Percentiles rank a stretch among this genome's conserved stretches.
These are phyloP conservation scores for Craniophora ligustri DNA, from an alignment of 2,888 invertebrate species.

Conservation along the genomic window DNA sequence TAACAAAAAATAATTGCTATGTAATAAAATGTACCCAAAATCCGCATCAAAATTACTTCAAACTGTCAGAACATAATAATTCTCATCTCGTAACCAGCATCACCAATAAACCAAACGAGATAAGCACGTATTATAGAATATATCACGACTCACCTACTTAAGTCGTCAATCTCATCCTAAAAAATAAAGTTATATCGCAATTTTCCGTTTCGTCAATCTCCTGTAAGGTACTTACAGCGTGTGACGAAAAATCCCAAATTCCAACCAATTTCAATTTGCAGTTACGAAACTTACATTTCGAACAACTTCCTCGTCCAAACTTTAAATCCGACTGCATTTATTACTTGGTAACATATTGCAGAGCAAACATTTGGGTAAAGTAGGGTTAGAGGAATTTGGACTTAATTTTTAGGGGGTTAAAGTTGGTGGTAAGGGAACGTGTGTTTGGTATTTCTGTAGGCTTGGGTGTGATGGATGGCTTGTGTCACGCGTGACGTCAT, in stretches of 20 bases:
- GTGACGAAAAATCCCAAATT: conserved; percentile 73
- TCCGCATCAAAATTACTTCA: conserved; percentile 1
- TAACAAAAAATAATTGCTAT: too few relatives aligned
- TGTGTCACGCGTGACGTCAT: conserved; percentile 78
- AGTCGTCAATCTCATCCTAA: conserved; percentile 83
- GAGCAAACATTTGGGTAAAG: conserved; percentile 35
- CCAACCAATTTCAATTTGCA: conserved; percentile 44
- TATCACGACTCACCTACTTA: conserved; percentile 72
- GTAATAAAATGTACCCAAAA: neutral
- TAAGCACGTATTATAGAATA: conserved; percentile 69
- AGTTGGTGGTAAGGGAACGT: conserved; percentile 30
- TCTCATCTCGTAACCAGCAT: conserved; percentile 28
- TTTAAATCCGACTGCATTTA: conserved; percentile 35
- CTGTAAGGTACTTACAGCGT: conserved; percentile 69
- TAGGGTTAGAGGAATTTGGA: conserved; percentile 34
- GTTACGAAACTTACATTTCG: conserved; percentile 16
- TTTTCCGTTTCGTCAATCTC: conserved; percentile 82
- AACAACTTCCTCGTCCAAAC: conserved; percentile 19
- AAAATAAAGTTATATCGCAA: conserved; percentile 86
- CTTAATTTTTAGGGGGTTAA: conserved; percentile 32
- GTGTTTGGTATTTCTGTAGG: conserved; percentile 65
- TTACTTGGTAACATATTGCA: conserved; percentile 63
- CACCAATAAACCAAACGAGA: conserved; percentile 67
- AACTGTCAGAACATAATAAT: conserved; percentile 37
- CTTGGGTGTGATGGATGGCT: conserved; percentile 82